phyloP scores from a whole-genome alignment of 2,888 invertebrate genomes.

The Hybos culiciformis region DNA sequence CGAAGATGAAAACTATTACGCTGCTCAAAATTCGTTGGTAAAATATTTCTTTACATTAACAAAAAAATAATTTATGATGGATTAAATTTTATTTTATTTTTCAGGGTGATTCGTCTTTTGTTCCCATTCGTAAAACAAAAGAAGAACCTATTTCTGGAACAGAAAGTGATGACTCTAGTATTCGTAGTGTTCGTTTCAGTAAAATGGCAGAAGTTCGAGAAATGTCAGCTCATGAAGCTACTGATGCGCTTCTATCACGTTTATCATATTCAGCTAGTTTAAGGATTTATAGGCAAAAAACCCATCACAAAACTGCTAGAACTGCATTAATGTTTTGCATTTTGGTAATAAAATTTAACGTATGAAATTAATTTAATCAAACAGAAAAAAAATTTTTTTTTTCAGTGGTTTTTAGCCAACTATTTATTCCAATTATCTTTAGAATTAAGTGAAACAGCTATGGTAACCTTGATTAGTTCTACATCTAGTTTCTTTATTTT shows the following conservation, averaged over 20 bases:
- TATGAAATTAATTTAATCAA: neutral
- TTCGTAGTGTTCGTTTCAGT: conserved; percentile 78
- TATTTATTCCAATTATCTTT: conserved; percentile 84
- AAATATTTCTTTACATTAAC: neutral
- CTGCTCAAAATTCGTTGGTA: conserved; percentile 40
- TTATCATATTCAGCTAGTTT: conserved; percentile 89
- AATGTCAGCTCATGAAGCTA: conserved; percentile 80
- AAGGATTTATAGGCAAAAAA: conserved; percentile 52
- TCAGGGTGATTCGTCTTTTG: conserved; percentile 83
- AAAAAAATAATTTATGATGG: neutral
- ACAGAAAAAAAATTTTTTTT: conserved; percentile 21
- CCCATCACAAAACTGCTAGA: conserved; percentile 56
- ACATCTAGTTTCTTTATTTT: conserved; percentile 82
- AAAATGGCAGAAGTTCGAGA: conserved; percentile 78
- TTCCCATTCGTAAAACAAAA: conserved; percentile 62
- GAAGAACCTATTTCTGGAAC: conserved; percentile 45
- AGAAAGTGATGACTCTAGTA: conserved; percentile 73
- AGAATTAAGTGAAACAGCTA: conserved; percentile 65
- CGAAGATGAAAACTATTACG: conserved; percentile 67
- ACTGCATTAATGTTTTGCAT: conserved; percentile 75
- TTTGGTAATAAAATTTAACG: conserved; percentile 49
- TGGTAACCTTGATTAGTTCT: conserved; percentile 80
- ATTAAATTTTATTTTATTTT: conserved; percentile 9
- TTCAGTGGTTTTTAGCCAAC: conserved; percentile 90
- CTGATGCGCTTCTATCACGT: conserved; percentile 82